phyloP scores from a whole-genome alignment of 92 coral and sea anemone species.

The Porites lobata region DNA sequence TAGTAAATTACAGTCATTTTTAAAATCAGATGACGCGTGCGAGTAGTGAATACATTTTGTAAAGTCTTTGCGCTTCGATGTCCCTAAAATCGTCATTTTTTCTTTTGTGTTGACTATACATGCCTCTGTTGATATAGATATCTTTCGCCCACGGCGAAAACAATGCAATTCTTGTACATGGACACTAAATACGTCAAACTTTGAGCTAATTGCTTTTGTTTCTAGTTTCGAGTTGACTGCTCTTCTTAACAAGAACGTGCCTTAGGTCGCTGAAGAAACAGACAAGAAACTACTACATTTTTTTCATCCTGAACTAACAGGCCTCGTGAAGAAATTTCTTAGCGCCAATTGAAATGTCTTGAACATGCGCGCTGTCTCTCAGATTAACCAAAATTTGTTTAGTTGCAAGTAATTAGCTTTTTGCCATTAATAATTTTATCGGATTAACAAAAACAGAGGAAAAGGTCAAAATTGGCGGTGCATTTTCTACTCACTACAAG shows the following conservation, averaged over 20 bases:
- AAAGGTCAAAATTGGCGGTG: background rate
- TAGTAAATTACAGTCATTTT: background rate
- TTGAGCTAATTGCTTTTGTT: conserved; percentile 17
- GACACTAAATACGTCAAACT: background rate
- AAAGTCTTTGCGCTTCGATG: background rate
- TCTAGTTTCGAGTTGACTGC: background rate
- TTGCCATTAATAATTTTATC: background rate
- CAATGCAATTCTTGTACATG: conserved; percentile 9
- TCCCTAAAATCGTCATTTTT: background rate
- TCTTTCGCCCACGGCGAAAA: background rate
- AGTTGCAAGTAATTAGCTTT: conserved; percentile 28
- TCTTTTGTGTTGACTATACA: background rate
- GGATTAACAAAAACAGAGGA: conserved; percentile 29
- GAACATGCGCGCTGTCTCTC: background rate
- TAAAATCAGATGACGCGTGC: background rate
- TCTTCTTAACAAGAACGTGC: background rate
- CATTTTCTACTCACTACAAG: background rate
- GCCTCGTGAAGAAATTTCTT: too few species aligned
- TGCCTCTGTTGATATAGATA: background rate
- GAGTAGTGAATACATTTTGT: background rate
- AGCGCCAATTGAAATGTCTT: background rate
- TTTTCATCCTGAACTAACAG: background rate
- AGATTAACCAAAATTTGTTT: background rate
- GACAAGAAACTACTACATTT: background rate
- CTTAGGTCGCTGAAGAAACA: background rate